Evolutionary conservation across 2,113 vertebrate genomes (phyloP).

Genomic region (Rafetus swinhoei): DNA sequence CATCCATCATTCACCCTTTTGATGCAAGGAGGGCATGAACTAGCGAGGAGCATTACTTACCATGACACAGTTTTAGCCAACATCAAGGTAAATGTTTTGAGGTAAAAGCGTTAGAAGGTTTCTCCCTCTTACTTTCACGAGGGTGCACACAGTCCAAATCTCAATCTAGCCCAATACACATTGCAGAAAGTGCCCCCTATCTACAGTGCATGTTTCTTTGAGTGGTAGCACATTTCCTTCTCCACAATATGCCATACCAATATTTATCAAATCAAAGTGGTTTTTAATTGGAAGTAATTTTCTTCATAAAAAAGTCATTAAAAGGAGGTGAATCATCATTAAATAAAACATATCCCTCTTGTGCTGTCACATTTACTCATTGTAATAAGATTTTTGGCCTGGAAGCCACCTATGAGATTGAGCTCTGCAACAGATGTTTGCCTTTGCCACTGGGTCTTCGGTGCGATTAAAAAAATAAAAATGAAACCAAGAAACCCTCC

Average conservation of each 20-base stretch:
- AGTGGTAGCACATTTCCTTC: not conserved
- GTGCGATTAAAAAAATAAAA: not conserved
- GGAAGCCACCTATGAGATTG: not conserved
- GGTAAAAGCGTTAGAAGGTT: not conserved
- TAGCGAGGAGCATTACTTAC: not conserved
- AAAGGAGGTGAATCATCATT: not conserved
- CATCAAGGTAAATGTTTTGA: not conserved
- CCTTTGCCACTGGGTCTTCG: not conserved
- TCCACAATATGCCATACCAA: not conserved
- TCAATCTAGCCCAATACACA: not conserved
- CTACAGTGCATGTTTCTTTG: not conserved
- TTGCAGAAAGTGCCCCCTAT: not conserved
- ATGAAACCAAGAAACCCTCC: not conserved
- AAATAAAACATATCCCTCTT: not conserved
- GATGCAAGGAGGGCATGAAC: not conserved
- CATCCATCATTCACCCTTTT: not conserved
- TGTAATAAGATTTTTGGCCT: not conserved
- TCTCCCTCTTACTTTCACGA: not conserved
- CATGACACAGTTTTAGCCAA: not conserved
- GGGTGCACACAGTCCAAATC: not conserved
- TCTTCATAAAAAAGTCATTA: not conserved
- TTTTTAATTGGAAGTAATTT: not conserved
- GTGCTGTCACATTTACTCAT: not conserved
- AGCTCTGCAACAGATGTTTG: not conserved
- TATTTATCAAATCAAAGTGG: not conserved